Evolutionary conservation across 2,888 invertebrate species (phyloP).

Genomic region (Plagodis dolabraria): DNA sequence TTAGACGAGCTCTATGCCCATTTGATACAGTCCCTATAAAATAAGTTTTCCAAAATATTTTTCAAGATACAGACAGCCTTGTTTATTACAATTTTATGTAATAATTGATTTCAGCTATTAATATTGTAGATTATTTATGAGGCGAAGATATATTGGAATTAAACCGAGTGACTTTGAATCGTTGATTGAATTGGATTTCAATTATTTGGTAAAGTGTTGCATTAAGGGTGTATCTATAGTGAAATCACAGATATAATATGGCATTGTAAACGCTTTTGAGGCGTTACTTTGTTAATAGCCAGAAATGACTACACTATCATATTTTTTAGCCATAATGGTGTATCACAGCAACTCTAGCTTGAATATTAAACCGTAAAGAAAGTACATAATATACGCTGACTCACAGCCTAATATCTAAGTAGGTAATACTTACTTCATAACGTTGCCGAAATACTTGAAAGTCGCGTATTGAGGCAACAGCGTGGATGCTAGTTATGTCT

Average conservation of each 20-base stretch:
- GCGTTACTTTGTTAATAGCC: constrained; percentile 55
- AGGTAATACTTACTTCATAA: constrained; percentile 55
- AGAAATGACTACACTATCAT: constrained; percentile 69
- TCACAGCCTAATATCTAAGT: constrained; percentile 81
- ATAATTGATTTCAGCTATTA: constrained; percentile 37
- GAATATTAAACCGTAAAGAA: constrained; percentile 79
- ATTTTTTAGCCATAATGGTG: constrained; percentile 79
- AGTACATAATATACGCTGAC: constrained; percentile 69
- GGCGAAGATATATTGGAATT: constrained; percentile 38
- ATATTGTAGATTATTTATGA: constrained; percentile 44
- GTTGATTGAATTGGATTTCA: constrained; percentile 37
- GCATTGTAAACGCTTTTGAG: constrained; percentile 51
- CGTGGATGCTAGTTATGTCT: too few species aligned
- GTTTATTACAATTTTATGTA: constrained; percentile 46
- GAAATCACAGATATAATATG: constrained; percentile 75
- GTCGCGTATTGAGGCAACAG: constrained; percentile 24
- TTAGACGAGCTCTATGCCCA: constrained; percentile 44
- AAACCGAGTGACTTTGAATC: constrained; percentile 38
- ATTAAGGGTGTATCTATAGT: constrained; percentile 60
- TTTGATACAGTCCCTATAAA: constrained; percentile 44
- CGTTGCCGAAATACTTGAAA: constrained; percentile 27
- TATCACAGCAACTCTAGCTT: constrained; percentile 85
- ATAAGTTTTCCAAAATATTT: constrained; percentile 52
- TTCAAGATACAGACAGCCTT: constrained; percentile 49
- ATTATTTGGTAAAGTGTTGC: constrained; percentile 35